phyloP scores from a whole-genome alignment of 2,797 vertebrate genomes.

The Octomys mimax region DNA sequence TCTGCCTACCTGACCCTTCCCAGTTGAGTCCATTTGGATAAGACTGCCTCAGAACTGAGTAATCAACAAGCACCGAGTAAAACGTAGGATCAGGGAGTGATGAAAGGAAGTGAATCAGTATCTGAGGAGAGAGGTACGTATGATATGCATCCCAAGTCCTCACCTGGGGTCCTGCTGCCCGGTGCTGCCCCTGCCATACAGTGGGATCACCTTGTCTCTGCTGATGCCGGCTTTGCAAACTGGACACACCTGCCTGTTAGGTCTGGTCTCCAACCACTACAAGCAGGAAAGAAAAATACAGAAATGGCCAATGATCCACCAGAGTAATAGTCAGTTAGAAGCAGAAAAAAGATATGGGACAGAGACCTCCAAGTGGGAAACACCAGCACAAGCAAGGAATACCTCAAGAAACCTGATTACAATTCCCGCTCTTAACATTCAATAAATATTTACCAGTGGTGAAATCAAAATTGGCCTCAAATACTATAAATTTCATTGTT shows the following conservation, averaged over 20 bases:
- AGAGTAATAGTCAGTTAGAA: constrained; percentile 89
- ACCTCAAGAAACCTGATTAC: neutral
- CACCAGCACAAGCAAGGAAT: neutral
- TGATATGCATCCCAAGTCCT: constrained; percentile 55
- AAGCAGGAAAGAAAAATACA: constrained; percentile 42
- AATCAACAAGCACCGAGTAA: neutral
- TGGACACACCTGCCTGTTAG: constrained; percentile 98
- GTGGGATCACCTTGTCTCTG: constrained; percentile 98
- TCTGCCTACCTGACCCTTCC: neutral
- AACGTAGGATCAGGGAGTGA: neutral
- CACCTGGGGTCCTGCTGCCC: constrained; percentile 98
- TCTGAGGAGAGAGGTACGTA: neutral
- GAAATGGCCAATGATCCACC: neutral
- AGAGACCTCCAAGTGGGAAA: neutral
- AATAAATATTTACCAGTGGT: constrained; percentile 64
- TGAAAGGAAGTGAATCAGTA: neutral
- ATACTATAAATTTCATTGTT: constrained; percentile 42
- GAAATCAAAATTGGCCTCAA: constrained; percentile 69
- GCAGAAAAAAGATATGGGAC: neutral
- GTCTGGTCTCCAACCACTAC: constrained; percentile 98
- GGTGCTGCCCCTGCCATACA: constrained; percentile 98
- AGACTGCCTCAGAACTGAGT: neutral
- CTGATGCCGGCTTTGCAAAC: constrained; percentile 99
- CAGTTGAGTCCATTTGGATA: neutral
- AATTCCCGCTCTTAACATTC: constrained; percentile 12